phyloP scores from a whole-genome alignment of 1,140 invertebrate species.

The Melanaphis sacchari region DNA sequence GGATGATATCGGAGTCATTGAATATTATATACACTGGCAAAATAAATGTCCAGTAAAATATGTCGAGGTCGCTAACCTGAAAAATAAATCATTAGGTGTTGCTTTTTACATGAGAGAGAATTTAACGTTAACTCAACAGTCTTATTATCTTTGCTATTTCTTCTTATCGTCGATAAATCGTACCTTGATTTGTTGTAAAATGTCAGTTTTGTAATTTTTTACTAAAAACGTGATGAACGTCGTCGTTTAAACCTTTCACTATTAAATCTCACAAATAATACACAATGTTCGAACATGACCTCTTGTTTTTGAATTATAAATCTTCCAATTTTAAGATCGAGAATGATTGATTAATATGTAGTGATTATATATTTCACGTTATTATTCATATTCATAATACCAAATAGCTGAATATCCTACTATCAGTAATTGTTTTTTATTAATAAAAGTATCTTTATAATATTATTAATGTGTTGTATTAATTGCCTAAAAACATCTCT shows the following conservation, averaged over 20 bases:
- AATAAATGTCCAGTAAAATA: slow-evolving; percentile 40
- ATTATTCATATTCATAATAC: not conserved
- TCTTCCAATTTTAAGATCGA: too few species aligned
- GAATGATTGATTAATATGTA: not conserved
- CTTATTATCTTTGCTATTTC: slow-evolving; percentile 30
- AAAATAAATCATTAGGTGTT: slow-evolving; percentile 13
- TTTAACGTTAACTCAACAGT: slow-evolving; percentile 27
- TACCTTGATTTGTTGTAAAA: slow-evolving; percentile 25
- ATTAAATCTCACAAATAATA: not conserved
- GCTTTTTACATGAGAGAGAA: not conserved
- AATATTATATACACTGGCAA: not conserved
- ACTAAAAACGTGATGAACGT: slow-evolving; percentile 8
- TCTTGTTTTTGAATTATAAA: not conserved
- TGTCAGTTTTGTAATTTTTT: slow-evolving; percentile 11
- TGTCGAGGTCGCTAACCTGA: slow-evolving; percentile 23
- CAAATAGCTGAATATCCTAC: not conserved
- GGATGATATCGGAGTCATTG: not conserved
- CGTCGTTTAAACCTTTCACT: slow-evolving; percentile 3
- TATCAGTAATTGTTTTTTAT: not conserved
- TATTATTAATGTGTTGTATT: not conserved
- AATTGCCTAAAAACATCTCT: not conserved
- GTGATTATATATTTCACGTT: not conserved
- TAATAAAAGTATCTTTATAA: not conserved
- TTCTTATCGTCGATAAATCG: not conserved
- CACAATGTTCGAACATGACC: not conserved